Percentiles rank a stretch among this genome's conserved stretches.
Conservation (phyloP, 2,113 vertebrate species). For the Dasypus novemcinctus region DNA sequence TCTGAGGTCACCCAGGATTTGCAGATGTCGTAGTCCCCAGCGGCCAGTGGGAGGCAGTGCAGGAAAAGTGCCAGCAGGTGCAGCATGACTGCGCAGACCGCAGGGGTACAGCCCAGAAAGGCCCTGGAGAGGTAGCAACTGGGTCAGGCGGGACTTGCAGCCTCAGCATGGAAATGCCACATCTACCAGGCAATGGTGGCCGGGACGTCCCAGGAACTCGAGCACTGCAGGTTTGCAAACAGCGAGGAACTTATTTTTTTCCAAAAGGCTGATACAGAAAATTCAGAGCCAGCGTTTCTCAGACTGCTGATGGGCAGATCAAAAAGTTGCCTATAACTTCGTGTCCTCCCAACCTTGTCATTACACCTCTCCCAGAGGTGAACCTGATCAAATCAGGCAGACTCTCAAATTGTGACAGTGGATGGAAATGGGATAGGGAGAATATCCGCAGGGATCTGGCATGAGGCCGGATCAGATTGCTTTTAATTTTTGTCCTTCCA, state of each 20-base stretch:
- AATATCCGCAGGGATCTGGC: conserved; percentile 68
- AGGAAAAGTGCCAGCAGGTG: conserved; percentile 86
- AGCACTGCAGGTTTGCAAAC: background rate
- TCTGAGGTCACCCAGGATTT: conserved; percentile 98
- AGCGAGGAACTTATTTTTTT: conserved; percentile 57
- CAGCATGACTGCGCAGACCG: conserved; percentile 88
- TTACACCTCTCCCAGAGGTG: conserved; percentile 75
- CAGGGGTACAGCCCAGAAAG: conserved; percentile 67
- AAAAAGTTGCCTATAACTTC: conserved; percentile 77
- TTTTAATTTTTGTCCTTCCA: conserved; percentile 74
- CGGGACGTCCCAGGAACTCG: conserved; percentile 22
- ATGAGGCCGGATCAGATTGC: conserved; percentile 78
- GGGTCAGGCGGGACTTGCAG: conserved; percentile 81
- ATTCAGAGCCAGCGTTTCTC: conserved; percentile 65
- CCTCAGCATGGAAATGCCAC: conserved; percentile 89
- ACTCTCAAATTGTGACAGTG: conserved; percentile 81
- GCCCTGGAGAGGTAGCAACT: conserved; percentile 82
- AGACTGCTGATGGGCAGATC: conserved; percentile 76
- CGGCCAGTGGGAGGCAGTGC: conserved; percentile 87
- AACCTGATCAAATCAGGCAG: conserved; percentile 81
- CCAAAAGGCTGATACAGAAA: conserved; percentile 53
- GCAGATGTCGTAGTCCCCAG: conserved; percentile 96
- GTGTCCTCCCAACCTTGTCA: conserved; percentile 68
- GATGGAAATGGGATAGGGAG: conserved; percentile 83
- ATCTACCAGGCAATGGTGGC: conserved; percentile 62